These are phyloP conservation scores for Dioctria linearis DNA, from an alignment of 2,888 invertebrate species.

Conservation along the genomic window DNA sequence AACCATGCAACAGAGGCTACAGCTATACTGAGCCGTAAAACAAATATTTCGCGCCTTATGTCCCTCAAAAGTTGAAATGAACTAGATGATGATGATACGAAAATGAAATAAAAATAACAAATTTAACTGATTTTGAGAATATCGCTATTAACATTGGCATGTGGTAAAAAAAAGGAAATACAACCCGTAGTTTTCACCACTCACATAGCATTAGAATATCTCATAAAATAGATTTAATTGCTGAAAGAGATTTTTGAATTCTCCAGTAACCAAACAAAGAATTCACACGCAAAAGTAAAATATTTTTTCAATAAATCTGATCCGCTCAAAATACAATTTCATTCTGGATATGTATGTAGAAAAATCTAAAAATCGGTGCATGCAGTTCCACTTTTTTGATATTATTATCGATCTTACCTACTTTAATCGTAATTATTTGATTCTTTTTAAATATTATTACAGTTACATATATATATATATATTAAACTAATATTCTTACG, in stretches of 20 bases:
- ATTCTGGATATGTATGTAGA: constrained; percentile 25
- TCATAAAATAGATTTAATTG: neutral
- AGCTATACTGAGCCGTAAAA: too few relatives aligned
- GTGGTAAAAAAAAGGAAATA: neutral
- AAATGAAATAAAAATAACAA: neutral
- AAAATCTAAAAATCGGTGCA: constrained; percentile 42
- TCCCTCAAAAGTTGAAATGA: too few relatives aligned
- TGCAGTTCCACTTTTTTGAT: constrained; percentile 9
- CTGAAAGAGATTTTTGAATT: neutral
- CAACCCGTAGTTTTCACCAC: neutral
- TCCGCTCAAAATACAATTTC: constrained; percentile 6
- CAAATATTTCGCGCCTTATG: too few relatives aligned
- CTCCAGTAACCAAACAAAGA: constrained; percentile 12
- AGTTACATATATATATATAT: too few relatives aligned
- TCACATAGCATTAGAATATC: neutral
- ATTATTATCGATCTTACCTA: constrained; percentile 22
- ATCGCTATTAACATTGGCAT: neutral
- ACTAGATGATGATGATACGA: too few relatives aligned
- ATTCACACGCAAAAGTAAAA: neutral
- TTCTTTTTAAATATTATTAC: constrained; percentile 2
- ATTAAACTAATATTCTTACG: constrained; percentile 5
- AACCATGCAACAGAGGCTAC: too few relatives aligned
- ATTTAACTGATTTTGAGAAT: neutral
- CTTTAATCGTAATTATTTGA: constrained; percentile 29
- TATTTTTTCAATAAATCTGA: constrained; percentile 13